These are phyloP conservation scores for Chionis minor DNA, from an alignment of 2,113 vertebrate genomes.

Conservation along the genomic window DNA sequence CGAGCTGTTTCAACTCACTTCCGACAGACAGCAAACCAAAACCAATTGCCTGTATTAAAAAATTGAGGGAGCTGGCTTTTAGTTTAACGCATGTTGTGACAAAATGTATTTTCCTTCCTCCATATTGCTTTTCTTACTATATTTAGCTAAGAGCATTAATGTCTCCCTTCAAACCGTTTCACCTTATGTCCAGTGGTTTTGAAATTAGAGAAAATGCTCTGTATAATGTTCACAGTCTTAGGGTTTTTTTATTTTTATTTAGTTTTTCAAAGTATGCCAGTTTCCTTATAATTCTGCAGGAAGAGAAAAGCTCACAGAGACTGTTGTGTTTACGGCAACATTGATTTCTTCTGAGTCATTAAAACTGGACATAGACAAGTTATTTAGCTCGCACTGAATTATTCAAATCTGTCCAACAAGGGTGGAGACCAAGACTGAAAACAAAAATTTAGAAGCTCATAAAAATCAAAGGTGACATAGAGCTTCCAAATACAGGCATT, in stretches of 20 bases:
- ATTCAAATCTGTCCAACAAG: background rate
- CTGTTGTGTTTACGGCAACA: background rate
- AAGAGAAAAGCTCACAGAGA: background rate
- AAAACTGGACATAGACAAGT: background rate
- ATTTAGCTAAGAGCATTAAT: background rate
- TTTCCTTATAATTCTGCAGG: background rate
- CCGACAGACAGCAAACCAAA: background rate
- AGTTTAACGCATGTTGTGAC: background rate
- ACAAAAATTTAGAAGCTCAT: background rate
- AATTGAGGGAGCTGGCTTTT: fast-evolving
- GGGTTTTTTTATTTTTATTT: background rate
- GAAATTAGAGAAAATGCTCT: background rate
- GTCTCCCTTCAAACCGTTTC: background rate
- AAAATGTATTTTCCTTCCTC: background rate
- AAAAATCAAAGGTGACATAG: constrained; percentile 40
- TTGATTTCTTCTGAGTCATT: constrained; percentile 36
- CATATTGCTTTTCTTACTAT: background rate
- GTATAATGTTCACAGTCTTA: background rate
- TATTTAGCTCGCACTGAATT: constrained; percentile 7
- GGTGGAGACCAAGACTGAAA: background rate
- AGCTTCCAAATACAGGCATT: constrained; percentile 40
- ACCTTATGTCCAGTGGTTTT: background rate
- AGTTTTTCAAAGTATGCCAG: background rate
- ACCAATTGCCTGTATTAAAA: background rate
- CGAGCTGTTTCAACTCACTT: background rate